Conservation (phyloP, 2,113 vertebrate species). For the Limanda limanda region DNA sequence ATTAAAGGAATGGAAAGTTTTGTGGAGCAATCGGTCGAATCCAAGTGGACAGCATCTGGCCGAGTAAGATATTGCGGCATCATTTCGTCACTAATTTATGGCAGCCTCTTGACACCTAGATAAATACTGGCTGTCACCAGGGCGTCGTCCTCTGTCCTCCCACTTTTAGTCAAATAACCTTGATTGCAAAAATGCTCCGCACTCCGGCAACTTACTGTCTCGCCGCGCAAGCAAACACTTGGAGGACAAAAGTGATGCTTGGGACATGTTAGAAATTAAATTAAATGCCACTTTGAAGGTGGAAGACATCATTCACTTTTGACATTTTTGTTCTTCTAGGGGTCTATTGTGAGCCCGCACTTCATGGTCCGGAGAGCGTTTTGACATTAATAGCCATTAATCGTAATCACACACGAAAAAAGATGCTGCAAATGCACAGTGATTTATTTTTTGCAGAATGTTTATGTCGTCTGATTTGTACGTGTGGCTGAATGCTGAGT, state of each 20-base stretch:
- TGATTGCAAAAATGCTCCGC: constrained; percentile 67
- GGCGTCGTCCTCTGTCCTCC: constrained; percentile 68
- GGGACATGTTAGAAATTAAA: constrained; percentile 41
- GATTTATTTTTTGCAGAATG: constrained; percentile 13
- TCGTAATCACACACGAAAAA: constrained; percentile 8
- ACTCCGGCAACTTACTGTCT: constrained; percentile 39
- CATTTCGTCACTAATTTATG: constrained; percentile 81
- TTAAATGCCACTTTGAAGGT: constrained; percentile 22
- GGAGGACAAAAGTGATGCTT: constrained; percentile 51
- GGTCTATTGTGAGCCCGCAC: constrained; percentile 5
- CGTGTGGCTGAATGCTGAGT: constrained; percentile 43
- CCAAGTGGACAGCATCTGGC: constrained; percentile 76
- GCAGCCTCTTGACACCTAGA: constrained; percentile 71
- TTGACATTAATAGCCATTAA: constrained; percentile 46
- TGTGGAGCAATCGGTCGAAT: constrained; percentile 50
- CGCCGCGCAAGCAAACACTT: constrained; percentile 30
- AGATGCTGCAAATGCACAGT: constrained; percentile 29
- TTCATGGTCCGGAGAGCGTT: constrained; percentile 15
- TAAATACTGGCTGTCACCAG: constrained; percentile 80
- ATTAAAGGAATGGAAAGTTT: constrained; percentile 78
- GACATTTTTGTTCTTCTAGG: constrained; percentile 12
- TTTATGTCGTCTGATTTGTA: constrained; percentile 32
- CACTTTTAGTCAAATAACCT: constrained; percentile 78
- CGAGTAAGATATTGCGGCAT: constrained; percentile 79
- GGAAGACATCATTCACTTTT: constrained; percentile 24